These are phyloP conservation scores for Haliclystus octoradiatus DNA, from an alignment of 30 jellyfish, hydroid and myxozoan species.

Conservation along the genomic window DNA sequence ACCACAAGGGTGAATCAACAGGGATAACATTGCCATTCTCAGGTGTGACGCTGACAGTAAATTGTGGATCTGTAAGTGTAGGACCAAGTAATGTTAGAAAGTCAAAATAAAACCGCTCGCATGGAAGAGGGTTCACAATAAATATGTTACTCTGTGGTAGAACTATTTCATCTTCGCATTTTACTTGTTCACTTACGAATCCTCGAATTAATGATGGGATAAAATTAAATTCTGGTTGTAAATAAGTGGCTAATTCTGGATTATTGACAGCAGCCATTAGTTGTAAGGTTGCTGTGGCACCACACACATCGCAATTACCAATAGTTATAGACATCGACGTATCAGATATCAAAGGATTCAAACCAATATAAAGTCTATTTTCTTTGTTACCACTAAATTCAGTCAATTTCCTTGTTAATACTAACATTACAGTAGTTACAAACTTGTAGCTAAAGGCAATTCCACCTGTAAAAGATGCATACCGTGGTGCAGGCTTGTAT, in stretches of 20 bases:
- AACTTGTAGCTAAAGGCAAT: neutral
- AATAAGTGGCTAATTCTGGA: neutral
- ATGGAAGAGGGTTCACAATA: neutral
- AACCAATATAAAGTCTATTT: neutral
- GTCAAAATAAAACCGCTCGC: neutral
- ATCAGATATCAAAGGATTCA: neutral
- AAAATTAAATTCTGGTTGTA: neutral
- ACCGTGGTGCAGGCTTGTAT: conserved; percentile 9
- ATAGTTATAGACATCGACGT: neutral
- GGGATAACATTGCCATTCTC: neutral
- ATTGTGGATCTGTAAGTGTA: neutral
- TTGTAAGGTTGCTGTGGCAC: neutral
- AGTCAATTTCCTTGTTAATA: neutral
- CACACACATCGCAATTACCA: neutral
- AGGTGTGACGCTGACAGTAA: neutral
- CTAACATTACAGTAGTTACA: neutral
- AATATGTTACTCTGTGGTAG: neutral
- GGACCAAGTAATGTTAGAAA: neutral
- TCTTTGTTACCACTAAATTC: neutral
- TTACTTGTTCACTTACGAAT: neutral
- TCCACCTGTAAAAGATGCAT: neutral
- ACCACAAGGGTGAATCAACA: neutral
- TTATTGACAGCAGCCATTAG: neutral
- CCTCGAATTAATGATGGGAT: neutral
- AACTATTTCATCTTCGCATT: neutral